phyloP scores from a whole-genome alignment of 2,797 vertebrate genomes.

The Luscinia megarhynchos region DNA sequence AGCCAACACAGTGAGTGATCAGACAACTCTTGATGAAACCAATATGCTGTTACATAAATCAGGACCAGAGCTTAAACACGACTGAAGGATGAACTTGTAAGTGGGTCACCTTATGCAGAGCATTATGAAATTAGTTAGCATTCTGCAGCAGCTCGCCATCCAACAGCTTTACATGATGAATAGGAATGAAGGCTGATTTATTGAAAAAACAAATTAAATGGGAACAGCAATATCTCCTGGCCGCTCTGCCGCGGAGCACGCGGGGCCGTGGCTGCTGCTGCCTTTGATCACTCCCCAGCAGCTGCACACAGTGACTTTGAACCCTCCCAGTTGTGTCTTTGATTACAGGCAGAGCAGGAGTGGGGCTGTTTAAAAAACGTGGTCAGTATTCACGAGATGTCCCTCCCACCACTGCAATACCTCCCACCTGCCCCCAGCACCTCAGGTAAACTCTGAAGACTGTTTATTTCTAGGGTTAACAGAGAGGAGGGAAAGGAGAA shows the following conservation, averaged over 20 bases:
- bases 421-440: not conserved
- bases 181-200: slow-evolving; percentile 65
- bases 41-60: slow-evolving; percentile 73
- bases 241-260: not conserved
- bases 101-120: slow-evolving; percentile 74
- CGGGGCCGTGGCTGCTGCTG: not conserved
- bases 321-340: not conserved
- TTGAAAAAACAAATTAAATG: slow-evolving; percentile 50
- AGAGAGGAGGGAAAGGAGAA: not conserved
- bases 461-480: not conserved
- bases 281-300: slow-evolving; percentile 51
- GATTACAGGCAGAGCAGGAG: not conserved
- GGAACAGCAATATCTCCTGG: slow-evolving; percentile 30
- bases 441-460: not conserved
- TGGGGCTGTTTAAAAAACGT: not conserved
- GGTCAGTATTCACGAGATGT: not conserved
- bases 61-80: slow-evolving; percentile 53
- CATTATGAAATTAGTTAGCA: slow-evolving; percentile 71
- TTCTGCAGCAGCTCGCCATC: slow-evolving; percentile 63
- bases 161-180: slow-evolving; percentile 59
- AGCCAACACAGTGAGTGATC: slow-evolving; percentile 43
- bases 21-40: slow-evolving; percentile 68
- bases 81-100: slow-evolving; percentile 71
- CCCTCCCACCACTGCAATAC: not conserved
- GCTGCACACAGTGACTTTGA: slow-evolving; percentile 12